Conservation (phyloP, 1,140 invertebrate genomes). For the Ips nitidus region DNA sequence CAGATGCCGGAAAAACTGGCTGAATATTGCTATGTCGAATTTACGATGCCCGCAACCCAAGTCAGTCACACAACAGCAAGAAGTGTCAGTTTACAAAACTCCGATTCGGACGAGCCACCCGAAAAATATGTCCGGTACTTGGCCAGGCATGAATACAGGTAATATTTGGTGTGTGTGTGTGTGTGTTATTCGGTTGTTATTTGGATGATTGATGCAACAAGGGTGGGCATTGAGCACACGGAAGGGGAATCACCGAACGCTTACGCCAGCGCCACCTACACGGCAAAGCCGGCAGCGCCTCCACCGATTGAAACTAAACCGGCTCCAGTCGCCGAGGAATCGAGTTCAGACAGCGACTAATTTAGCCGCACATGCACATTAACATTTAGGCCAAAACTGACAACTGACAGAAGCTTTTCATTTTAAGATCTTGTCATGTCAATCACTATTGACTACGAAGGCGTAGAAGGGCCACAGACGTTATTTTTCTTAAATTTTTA, state of each 20-base stretch:
- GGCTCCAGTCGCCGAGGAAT: slow-evolving; percentile 49
- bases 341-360: slow-evolving; percentile 57
- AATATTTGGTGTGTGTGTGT: slow-evolving; percentile 45
- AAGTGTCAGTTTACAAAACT: slow-evolving; percentile 88
- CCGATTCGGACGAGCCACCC: slow-evolving; percentile 88
- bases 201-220: slow-evolving; percentile 45
- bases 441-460: too few species aligned
- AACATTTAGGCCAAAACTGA: too few species aligned
- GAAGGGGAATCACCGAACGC: slow-evolving; percentile 73
- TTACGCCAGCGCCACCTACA: slow-evolving; percentile 70
- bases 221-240: slow-evolving; percentile 83
- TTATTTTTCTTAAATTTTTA: too few species aligned
- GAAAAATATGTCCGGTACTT: slow-evolving; percentile 98
- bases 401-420: too few species aligned
- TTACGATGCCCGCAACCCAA: slow-evolving; percentile 98
- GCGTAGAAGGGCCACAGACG: too few species aligned
- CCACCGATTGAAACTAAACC: slow-evolving; percentile 54
- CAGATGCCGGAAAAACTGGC: slow-evolving; percentile 92
- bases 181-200: background rate
- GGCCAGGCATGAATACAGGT: slow-evolving; percentile 95
- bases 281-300: slow-evolving; percentile 50
- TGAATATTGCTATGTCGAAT: slow-evolving; percentile 88
- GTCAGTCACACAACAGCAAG: slow-evolving; percentile 95
- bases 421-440: too few species aligned
- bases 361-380: background rate